Base-by-base conservation (phyloP, 2,797 vertebrate genomes). In the Sternotherus odoratus region DNA sequence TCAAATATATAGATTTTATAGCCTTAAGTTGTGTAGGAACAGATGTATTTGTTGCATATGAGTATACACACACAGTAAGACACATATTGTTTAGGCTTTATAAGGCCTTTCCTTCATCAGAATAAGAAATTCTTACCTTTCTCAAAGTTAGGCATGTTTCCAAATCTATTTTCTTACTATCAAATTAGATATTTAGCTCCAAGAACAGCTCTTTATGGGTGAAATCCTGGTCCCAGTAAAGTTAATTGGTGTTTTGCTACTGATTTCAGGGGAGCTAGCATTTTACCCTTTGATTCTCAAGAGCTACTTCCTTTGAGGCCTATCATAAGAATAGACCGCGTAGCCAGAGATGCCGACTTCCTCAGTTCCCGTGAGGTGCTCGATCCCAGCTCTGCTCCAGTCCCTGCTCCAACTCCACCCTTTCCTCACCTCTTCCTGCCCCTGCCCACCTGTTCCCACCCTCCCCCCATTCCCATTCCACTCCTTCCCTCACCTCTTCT, bases 21-120 rank as follows among this genome's bases (percentile, higher is more conserved):
- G 36, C 23, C 19, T 12, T 72, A 43, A 72, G 12, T 72, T 24
- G 10, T 19, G 23, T 24, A 39, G 17, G 19, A 72, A 39, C 23
- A 43, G n/a, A 12, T 39, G 19, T 72, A 33, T 63, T 63, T 63
- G 16, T 0, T 28, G 28, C 6, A 13, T 39, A 3, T 69, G 51
- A 78, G 33, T 15, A 60, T 51, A 78, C 1, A 1, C 69, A 12
- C 63, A 82, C 15, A 81, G 28, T 0, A 1, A 12, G 2, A 19
- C 51, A 7, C 0, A 33, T 43, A 33, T 43, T 33, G 43, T 26
- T 36, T 46, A n/a, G 11, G 16, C 36, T 89, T 83, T 21, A 0
- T 0, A 72, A 87, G 15, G 1, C 5, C 9, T 79, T 60, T 19
- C 6, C 51, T 90, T 83, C 15, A 16, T 23, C 8, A 57, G 54